phyloP scores from a whole-genome alignment of 2,797 vertebrate genomes.

The Cossypha dichroa region DNA sequence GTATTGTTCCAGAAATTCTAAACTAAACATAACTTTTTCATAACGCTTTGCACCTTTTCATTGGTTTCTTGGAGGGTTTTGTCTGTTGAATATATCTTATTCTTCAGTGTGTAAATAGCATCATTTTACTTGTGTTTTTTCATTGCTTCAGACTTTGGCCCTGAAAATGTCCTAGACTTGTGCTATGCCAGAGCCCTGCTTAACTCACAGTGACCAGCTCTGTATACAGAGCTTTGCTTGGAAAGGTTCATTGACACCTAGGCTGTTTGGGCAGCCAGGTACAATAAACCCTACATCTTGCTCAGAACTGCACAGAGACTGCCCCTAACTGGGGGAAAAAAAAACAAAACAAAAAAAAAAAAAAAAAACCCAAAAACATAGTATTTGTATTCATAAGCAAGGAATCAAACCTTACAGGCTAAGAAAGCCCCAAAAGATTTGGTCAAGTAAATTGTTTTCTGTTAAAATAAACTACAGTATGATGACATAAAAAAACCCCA shows the following conservation, averaged over 20 bases:
- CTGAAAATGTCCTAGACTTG: neutral
- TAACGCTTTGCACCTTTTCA: neutral
- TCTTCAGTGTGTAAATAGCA: neutral
- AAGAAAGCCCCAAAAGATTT: neutral
- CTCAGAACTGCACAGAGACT: neutral
- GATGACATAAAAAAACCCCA: neutral
- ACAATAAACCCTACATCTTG: neutral
- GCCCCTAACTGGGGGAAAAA: neutral
- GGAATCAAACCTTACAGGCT: neutral
- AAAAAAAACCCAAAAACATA: neutral
- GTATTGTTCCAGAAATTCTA: neutral
- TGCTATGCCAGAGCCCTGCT: neutral
- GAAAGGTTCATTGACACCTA: neutral
- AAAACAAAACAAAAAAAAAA: neutral
- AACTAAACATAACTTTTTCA: neutral
- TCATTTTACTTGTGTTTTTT: neutral
- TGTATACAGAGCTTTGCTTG: neutral
- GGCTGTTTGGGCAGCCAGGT: neutral
- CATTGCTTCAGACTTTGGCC: neutral
- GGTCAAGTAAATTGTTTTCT: neutral
- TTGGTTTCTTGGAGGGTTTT: neutral
- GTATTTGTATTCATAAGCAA: neutral
- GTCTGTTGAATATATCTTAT: neutral
- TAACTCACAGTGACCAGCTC: neutral
- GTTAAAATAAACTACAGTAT: constrained; percentile 17